Percentiles rank a stretch among this genome's conserved stretches.
phyloP scores from a whole-genome alignment of 2,113 vertebrate species.

The Colistium nudipinnis region DNA sequence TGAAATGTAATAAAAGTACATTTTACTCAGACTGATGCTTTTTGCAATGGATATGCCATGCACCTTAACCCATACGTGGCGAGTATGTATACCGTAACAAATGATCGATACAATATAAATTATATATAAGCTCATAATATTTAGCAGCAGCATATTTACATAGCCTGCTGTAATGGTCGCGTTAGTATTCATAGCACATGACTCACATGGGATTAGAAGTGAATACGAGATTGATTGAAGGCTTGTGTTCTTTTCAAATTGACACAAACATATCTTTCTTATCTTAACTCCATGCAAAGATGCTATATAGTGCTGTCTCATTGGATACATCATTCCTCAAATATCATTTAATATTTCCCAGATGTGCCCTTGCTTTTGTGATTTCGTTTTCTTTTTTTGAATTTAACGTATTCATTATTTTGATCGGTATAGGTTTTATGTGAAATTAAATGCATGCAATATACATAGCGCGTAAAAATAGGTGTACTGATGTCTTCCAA shows the following conservation, averaged over 20 bases:
- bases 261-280: conserved; percentile 4
- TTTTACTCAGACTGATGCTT: conserved; percentile 15
- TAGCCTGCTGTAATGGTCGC: background rate
- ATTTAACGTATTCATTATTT: background rate
- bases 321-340: conserved; percentile 2
- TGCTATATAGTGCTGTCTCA: background rate
- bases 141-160: background rate
- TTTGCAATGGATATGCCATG: conserved; percentile 3
- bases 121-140: background rate
- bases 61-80: background rate
- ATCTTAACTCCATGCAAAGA: conserved; percentile 9
- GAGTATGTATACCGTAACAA: background rate
- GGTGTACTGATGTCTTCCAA: background rate
- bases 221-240: background rate
- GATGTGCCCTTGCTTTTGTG: background rate
- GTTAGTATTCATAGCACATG: background rate
- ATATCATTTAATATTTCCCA: background rate
- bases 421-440: background rate
- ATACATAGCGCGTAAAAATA: background rate
- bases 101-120: background rate
- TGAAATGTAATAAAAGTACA: conserved; percentile 3
- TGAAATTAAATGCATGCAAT: background rate
- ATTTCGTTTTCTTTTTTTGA: background rate
- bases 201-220: background rate
- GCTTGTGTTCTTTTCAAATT: background rate